Percentiles rank a stretch among this genome's conserved stretches.
Conservation (phyloP, 2,113 vertebrate genomes). For the Cricetomys ansorgei region DNA sequence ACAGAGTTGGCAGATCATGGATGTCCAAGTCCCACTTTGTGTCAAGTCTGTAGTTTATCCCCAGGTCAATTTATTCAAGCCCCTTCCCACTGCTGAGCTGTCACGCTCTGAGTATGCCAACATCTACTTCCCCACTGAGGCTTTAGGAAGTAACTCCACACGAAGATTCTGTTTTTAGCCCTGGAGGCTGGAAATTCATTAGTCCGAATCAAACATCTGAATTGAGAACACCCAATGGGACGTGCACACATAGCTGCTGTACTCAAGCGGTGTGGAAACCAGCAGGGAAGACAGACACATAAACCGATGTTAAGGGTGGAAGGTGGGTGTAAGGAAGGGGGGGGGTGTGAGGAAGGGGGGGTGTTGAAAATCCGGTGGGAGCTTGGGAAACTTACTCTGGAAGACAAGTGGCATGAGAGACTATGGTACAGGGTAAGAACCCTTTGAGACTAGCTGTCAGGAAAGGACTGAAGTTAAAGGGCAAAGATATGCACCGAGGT, state of each 20-base stretch:
- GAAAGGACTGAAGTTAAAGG: neutral
- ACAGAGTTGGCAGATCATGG: neutral
- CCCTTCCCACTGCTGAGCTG: neutral
- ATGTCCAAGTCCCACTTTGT: neutral
- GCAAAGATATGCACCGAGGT: neutral
- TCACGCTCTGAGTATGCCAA: no score
- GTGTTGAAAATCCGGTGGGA: neutral
- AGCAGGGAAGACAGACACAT: neutral
- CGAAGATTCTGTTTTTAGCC: neutral
- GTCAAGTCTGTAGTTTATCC: neutral
- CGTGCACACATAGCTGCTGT: neutral
- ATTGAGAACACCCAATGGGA: neutral
- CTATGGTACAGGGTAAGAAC: neutral
- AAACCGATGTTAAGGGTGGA: neutral
- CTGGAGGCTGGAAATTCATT: neutral
- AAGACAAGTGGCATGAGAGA: neutral
- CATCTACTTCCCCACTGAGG: no score
- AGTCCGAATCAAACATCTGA: neutral
- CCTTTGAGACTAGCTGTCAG: neutral
- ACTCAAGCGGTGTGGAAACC: no score
- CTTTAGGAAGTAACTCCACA: neutral
- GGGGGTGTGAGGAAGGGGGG: no score
- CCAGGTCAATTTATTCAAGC: neutral
- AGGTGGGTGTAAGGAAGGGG: neutral
- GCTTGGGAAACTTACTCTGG: neutral